Evolutionary conservation across 2,888 invertebrate genomes (phyloP), one percentile per base, ranked within the genome.

Genomic region (Romanomermis culicivorax): DNA sequence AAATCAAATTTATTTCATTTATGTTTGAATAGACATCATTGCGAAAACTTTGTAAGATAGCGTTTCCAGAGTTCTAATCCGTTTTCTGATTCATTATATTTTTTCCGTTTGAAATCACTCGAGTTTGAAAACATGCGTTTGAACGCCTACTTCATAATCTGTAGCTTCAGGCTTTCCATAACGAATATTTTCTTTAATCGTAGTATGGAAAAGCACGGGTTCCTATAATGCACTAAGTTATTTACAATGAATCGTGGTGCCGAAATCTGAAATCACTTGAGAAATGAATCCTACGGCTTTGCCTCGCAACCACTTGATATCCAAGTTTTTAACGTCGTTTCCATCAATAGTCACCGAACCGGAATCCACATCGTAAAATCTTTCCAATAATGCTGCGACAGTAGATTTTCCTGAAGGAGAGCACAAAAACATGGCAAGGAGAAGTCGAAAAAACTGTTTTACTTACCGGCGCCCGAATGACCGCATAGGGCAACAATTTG

Each of bases 401-500:
- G 93, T 95, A 0, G 88, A 88, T 73, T 95, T 95, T 1, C 76
- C 76, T 73, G 58, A 3, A 25, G 27, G n/a, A 55, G 53, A 50
- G 25, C 30, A n/a, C n/a, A n/a, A n/a, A 25, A 43, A 17, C 4
- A 29, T 56, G 17, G 24, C 26, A 52, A n/a, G 7, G n/a, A 50
- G n/a, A 42, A 14, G 11, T 11, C 11, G 36, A 36, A 36, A 36
- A 36, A 11, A 36, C 4, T 59, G 11, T 48, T 27, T n/a, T 51
- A 60, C 55, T 55, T 61, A 71, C 89, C 91, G 66, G 85, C 86
- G 1, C 93, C 93, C 43, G 88, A 89, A 0, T 84, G 78, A 1
- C 93, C 88, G 29, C 89, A 89, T 36, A 95, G 78, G 0, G 93
- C 93, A 1, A 89, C 80, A 0, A 87, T 83, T 71, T 82, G 81